phyloP scores from a whole-genome alignment of 2,113 vertebrate genomes.

The Odocoileus hemionus region DNA sequence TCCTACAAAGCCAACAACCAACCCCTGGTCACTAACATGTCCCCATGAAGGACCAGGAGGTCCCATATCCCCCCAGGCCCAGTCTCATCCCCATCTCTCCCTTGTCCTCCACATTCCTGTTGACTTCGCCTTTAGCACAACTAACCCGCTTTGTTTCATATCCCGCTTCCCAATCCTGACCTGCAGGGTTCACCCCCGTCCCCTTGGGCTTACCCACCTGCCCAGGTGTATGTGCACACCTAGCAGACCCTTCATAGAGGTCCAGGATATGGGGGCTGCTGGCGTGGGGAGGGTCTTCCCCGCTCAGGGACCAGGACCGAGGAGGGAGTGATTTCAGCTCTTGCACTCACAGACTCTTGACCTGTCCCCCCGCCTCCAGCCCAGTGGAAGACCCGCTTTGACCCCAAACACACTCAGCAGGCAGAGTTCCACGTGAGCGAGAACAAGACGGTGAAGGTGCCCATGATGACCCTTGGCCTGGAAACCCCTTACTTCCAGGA shows the following conservation, averaged over 20 bases:
- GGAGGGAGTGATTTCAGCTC: accelerated
- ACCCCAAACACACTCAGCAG: constrained; percentile 52
- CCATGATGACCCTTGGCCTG: constrained; percentile 83
- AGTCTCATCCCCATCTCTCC: neutral
- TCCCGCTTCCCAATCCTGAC: accelerated
- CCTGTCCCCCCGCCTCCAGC: constrained; percentile 66
- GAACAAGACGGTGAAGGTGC: constrained; percentile 76
- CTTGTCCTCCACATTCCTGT: accelerated
- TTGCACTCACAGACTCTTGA: neutral
- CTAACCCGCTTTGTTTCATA: neutral
- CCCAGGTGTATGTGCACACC: neutral
- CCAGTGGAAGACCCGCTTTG: constrained; percentile 85
- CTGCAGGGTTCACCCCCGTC: accelerated
- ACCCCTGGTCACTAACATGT: neutral
- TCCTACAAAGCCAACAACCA: accelerated
- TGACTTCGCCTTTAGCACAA: accelerated
- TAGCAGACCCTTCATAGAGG: neutral
- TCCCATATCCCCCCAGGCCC: neutral
- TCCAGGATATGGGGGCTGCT: accelerated
- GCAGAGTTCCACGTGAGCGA: constrained; percentile 78
- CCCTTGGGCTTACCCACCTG: accelerated
- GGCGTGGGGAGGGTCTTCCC: accelerated
- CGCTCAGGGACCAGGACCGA: accelerated
- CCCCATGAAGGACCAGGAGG: neutral
- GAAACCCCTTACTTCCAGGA: constrained; percentile 72